Evolutionary conservation across 1,140 invertebrate species (phyloP), one percentile per base, ranked within the genome.

Genomic region (Philopotamus ludificatus): DNA sequence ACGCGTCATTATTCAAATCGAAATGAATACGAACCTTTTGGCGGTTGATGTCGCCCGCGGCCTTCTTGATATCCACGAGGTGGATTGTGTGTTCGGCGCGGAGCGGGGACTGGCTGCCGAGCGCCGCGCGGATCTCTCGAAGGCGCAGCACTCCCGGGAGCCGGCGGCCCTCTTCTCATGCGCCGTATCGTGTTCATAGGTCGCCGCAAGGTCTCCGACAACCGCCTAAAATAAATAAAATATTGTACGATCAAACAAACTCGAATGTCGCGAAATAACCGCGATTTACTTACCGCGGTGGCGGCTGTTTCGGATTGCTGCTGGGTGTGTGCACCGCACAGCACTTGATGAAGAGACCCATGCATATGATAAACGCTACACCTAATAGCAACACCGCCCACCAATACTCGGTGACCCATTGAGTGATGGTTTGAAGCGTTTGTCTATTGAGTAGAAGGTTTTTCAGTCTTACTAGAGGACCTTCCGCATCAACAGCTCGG

Each of bases 291-390:
- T 58, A 79, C 77, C 77, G 84, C 3, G 92, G 91, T 0, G 92
- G 91, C 50, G 90, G 88, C 73, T 93, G 91, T 76, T 95, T 94
- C 8, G 96, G 96, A 85, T 98, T 98, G 53, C 91, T 95, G 49
- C 94, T 97, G 16, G 97, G 97, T 42, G 97, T 99, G 77, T 99
- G 97, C 54, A 99, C 97, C 12, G 97, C 97, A 81, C 97, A 99
- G 75, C 97, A 97, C 77, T 99, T 98, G 71, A 99, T 98, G 78
- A 99, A 99, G n/a, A 95, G 79, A 21, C 93, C 96, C 96, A 99
- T 99, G 71, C 95, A 88, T 64, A 98, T 88, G 7, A 99, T 88
- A 72, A 99, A 91, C 28, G 84, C 89, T 51, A 99, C 89, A 18
- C 91, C 88, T 79, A 96, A 93, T 7, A 99, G 77, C 63, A 98